Percentiles rank a stretch among this genome's conserved stretches.
These are phyloP conservation scores for Todiramphus saurophagus DNA, from an alignment of 2,113 vertebrate genomes.

Conservation along the genomic window DNA sequence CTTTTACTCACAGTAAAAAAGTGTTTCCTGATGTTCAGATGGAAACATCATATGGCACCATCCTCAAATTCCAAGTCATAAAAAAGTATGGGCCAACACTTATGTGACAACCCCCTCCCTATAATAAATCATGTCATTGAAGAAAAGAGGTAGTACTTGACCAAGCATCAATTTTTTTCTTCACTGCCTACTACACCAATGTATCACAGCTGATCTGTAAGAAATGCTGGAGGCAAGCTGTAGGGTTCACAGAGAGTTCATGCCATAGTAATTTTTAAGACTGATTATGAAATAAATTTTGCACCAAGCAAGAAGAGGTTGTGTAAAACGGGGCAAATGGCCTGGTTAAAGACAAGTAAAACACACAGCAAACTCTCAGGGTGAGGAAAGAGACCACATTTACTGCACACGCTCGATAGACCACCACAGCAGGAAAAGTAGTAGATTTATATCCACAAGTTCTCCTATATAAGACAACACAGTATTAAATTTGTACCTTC, in stretches of 20 bases:
- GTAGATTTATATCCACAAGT: background rate
- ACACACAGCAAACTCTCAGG: background rate
- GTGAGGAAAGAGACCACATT: background rate
- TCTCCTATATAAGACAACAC: background rate
- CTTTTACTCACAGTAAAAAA: background rate
- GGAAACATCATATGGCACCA: background rate
- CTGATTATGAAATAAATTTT: conserved; percentile 9
- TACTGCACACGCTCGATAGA: background rate
- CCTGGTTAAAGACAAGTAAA: background rate
- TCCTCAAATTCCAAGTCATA: background rate
- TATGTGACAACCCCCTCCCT: background rate
- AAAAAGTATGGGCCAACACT: background rate
- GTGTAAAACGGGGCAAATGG: background rate
- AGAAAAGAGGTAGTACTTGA: background rate
- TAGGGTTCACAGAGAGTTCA: conserved; percentile 28
- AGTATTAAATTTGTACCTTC: background rate
- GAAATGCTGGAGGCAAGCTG: background rate
- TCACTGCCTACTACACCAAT: background rate
- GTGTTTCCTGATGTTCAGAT: background rate
- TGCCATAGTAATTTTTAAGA: conserved; percentile 5
- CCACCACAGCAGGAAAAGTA: background rate
- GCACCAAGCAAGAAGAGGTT: background rate
- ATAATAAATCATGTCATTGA: background rate
- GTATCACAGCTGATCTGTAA: background rate
- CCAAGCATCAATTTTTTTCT: background rate